Base-by-base conservation (phyloP, 2,113 vertebrate species). In the Python bivittatus region DNA sequence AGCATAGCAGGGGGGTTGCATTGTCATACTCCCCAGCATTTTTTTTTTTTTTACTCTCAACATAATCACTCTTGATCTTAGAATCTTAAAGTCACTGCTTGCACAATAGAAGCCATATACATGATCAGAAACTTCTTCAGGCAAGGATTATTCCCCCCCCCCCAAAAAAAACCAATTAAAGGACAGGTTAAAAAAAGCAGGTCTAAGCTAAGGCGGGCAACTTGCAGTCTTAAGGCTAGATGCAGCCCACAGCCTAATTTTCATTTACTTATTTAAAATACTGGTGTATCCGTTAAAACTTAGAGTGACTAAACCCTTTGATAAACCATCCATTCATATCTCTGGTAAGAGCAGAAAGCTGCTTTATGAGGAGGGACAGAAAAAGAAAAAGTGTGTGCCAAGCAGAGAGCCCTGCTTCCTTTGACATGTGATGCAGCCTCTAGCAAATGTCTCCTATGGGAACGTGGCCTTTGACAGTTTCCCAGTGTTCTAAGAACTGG, bases 1-100 rank as follows among this genome's bases (percentile, higher is more conserved):
- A 95, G 88, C 93, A 92, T 95, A 94, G 93, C 92, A 61, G 95
- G 91, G 86, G 52, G 52, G 10, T 90, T 95, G 89, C 27, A 91
- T 25, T 93, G 90, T 93, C 95, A 58, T 86, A 52, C 91, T 20
- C 83, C 54, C 22, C 4, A 91, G 89, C 52, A 48, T 93, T 95
- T 92, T 52, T 83, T 95, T 92, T 52, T 83, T 53, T 86, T 48
- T 79, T 89, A 72, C 92, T 94, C 94, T 53, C 89, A 95, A 56
- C 44, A 90, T 38, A 42, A 92, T 93, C 93, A 87, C 92, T 94
- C 90, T 94, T 94, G 25, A 92, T 17, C 93, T 57, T 86, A 93
- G 94, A 57, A 38, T 68, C 25, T 95, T 88, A 10, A 48, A 92
- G 38, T 58, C 27, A 22, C 38, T 53, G 29, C 42, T 53, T 38